Base-by-base conservation (phyloP, 2,113 vertebrate genomes). In the Nycticryphes semicollaris region DNA sequence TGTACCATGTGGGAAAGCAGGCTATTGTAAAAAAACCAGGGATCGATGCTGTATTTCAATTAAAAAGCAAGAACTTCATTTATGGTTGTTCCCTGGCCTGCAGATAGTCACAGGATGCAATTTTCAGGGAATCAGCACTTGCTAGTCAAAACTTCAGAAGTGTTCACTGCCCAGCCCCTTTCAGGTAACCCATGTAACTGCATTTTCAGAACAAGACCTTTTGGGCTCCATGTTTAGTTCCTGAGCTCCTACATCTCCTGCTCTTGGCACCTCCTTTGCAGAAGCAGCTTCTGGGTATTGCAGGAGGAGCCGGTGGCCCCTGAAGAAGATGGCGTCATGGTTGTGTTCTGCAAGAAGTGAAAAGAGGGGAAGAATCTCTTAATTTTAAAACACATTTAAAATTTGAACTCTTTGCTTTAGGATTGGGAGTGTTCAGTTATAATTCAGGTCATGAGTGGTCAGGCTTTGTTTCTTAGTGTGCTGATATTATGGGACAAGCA, bases 11-110 rank as follows among this genome's bases (percentile, higher is more conserved):
- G 47, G 59, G 69, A 78, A 75, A 68, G 45, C 10, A 62, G 51
- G 30, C 20, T 59, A 54, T 73, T 89, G 59, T 51, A 68, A 93
- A 69, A 9, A 53, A 53, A 14, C 0, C 5, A 41, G 50, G 68
- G 53, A 84, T 59, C 39, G 13, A 57, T 91, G 23, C 23, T 0
- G 1, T 69, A 35, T 73, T 82, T 92, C 59, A 80, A 12, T 92
- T 89, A 83, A 85, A 92, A 56, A 60, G 21, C 51, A 87, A 73
- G 9, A 89, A 87, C 51, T 73, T 84, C 1, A 64, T 89, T 93
- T 91, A 24, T 54, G 27, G 27, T 37, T 83, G 56, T 57, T 77
- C 41, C 13, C 18, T 27, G 41, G 78, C 39, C 48, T 84, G 35
- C 30, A 70, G 41, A 31, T 64, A 79, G 43, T 33, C 45, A 59